Conservation (phyloP, 2,888 invertebrate genomes). For the Piscicola geometra region DNA sequence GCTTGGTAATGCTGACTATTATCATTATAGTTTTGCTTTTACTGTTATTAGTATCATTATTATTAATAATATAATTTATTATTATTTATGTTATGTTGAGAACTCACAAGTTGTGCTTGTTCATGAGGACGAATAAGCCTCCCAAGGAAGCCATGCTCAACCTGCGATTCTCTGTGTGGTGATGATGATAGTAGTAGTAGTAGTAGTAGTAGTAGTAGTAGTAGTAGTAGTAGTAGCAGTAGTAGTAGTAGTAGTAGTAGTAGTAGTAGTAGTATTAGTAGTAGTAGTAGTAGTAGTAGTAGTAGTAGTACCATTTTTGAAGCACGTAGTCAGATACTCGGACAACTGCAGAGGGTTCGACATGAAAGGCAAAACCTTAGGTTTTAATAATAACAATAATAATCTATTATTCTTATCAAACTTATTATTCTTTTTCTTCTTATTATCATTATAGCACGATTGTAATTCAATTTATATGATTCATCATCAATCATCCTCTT, state of each 20-base stretch:
- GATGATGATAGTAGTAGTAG: slow-evolving; percentile 66
- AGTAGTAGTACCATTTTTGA: slow-evolving; percentile 66
- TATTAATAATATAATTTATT: not conserved
- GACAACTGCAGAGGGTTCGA: slow-evolving; percentile 76
- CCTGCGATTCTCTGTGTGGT: slow-evolving; percentile 61
- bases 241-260: too few species aligned
- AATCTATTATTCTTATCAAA: too few species aligned
- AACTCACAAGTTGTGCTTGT: slow-evolving; percentile 75
- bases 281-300: slow-evolving; percentile 47
- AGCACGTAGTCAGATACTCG: slow-evolving; percentile 84
- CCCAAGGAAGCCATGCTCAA: slow-evolving; percentile 83
- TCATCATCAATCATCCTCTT: too few species aligned
- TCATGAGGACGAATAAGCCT: slow-evolving; percentile 82
- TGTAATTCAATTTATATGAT: too few species aligned
- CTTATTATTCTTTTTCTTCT: too few species aligned
- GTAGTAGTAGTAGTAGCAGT: too few species aligned
- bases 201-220: slow-evolving; percentile 69
- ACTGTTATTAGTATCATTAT: too few species aligned
- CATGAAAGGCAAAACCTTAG: slow-evolving; percentile 71
- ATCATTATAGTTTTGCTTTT: too few species aligned
- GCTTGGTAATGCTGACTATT: too few species aligned
- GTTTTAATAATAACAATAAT: too few species aligned
- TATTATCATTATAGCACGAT: too few species aligned
- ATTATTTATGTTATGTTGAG: not conserved
- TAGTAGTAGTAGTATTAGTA: too few species aligned